Evolutionary conservation across 1,140 invertebrate species (phyloP), one percentile per base, ranked within the genome.

Genomic region (Epicauta chinensis): DNA sequence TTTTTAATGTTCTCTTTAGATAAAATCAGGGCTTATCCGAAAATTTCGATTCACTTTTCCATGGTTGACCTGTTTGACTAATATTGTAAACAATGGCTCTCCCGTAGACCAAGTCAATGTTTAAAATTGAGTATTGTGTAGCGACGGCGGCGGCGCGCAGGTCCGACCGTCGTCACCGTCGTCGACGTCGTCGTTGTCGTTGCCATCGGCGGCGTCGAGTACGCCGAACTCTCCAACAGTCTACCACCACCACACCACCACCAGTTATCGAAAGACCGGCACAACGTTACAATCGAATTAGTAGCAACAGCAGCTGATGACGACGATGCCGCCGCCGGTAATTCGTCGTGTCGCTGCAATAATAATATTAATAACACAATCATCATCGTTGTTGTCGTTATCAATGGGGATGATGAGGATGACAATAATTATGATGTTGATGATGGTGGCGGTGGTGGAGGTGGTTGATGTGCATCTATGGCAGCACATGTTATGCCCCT

Each of bases 131-230:
- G 23, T 23, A n/a, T n/a, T n/a, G n/a, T n/a, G n/a, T n/a, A n/a
- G n/a, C n/a, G n/a, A n/a, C n/a, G n/a, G n/a, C n/a, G 16, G 34
- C 43, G 42, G 30, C 34, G 43, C 51, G 51, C 51, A 53, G 51
- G 51, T 53, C 51, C 46, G 16, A 37, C 35, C 36, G 36, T 37
- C 16, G 45, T 47, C 45, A 7, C 7, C 23, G 23, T 23, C 23
- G 23, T 23, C 23, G 23, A 7, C 7, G 23, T 23, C 23, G 23
- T 23, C 23, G 23, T 23, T 7, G 23, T 23, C 7, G 23, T 7
- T 7, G 23, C 23, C 23, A 7, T 7, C 23, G 23, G 7, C 7
- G 23, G 4, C 7, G 23, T 23, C 7, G 23, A 23, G 23, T 23
- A 7, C 23, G 23, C 4, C 23, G 23, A 23, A 23, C 23, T 23